Conservation (phyloP, 2,797 vertebrate genomes). For the Sebastolobus alascanus region DNA sequence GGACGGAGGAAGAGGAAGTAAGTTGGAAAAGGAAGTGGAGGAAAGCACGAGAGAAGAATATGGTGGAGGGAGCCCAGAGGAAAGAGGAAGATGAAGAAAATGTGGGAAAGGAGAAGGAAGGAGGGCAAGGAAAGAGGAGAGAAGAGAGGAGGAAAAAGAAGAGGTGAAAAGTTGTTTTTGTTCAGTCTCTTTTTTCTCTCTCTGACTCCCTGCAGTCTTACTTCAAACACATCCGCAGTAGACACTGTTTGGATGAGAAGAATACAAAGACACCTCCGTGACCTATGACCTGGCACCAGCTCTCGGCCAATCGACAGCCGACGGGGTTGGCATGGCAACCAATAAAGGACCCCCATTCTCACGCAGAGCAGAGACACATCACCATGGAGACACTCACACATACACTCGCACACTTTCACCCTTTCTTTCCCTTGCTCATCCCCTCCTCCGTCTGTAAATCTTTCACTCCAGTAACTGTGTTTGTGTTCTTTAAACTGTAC, state of each 20-base stretch:
- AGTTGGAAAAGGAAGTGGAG: not conserved
- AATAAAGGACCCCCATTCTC: slow-evolving; percentile 82
- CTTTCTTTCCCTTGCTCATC: slow-evolving; percentile 43
- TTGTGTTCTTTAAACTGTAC: slow-evolving; percentile 20
- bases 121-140: not conserved
- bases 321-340: slow-evolving; percentile 77
- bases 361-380: slow-evolving; percentile 82
- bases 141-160: not conserved
- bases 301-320: slow-evolving; percentile 69
- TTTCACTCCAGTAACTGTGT: slow-evolving; percentile 24
- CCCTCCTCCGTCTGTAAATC: slow-evolving; percentile 55
- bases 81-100: not conserved
- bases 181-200: slow-evolving; percentile 10
- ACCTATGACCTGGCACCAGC: slow-evolving; percentile 83
- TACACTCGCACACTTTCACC: slow-evolving; percentile 50
- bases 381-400: slow-evolving; percentile 80
- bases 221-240: slow-evolving; percentile 20
- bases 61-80: not conserved
- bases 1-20: not conserved
- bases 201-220: not conserved
- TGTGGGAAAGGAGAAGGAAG: not conserved
- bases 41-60: not conserved
- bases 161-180: slow-evolving; percentile 14
- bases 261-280: slow-evolving; percentile 77
- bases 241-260: slow-evolving; percentile 50